These are phyloP conservation scores for Heliocidaris erythrogramma DNA, from an alignment of 35 echinoderm and acorn worm genomes.

Conservation along the genomic window DNA sequence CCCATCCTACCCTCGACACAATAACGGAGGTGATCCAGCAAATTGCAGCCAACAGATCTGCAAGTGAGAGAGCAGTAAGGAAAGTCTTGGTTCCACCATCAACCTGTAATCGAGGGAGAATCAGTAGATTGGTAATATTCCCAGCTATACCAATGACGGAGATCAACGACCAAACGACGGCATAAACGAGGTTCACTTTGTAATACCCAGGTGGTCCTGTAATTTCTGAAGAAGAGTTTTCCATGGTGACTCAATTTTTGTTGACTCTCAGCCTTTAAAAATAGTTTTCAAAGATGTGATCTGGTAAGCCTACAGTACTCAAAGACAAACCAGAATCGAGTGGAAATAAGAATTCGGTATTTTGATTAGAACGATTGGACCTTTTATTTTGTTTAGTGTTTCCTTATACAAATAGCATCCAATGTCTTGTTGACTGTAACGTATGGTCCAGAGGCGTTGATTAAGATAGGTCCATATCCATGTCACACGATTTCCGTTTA, in stretches of 20 bases:
- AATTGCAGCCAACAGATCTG: not conserved
- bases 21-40: not conserved
- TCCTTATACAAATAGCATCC: too few species aligned
- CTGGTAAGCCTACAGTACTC: too few species aligned
- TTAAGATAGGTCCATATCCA: too few species aligned
- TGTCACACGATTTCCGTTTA: too few species aligned
- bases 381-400: too few species aligned
- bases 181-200: not conserved
- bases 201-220: not conserved
- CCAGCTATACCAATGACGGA: not conserved
- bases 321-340: too few species aligned
- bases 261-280: too few species aligned
- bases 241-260: not conserved
- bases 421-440: too few species aligned
- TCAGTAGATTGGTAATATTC: not conserved
- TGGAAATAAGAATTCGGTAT: too few species aligned
- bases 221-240: not conserved
- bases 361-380: too few species aligned
- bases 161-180: not conserved
- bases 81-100: not conserved
- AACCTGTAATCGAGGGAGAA: not conserved
- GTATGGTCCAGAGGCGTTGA: too few species aligned
- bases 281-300: too few species aligned
- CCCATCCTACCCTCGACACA: not conserved
- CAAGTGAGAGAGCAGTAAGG: not conserved